A percentile compares a stretch with the other conserved stretches of the same genome.
Evolutionary conservation across 2,888 invertebrate genomes (phyloP).

Genomic region (Dioctria rufipes): DNA sequence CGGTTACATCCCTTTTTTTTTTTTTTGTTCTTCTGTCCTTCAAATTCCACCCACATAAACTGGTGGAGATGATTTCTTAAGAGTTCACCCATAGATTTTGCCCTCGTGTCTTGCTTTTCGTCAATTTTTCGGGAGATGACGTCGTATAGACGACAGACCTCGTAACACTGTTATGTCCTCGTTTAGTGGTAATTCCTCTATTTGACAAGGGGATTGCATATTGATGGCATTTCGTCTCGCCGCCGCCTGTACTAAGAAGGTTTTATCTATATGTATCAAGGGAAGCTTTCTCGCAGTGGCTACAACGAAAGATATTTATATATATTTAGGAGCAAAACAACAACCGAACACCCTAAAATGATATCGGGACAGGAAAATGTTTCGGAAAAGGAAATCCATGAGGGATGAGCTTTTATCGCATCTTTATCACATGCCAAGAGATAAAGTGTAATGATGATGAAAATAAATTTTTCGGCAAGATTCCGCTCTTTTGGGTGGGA

Average conservation of each 20-base stretch:
- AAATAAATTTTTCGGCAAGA: constrained; percentile 49
- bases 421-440: constrained; percentile 40
- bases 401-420: constrained; percentile 54
- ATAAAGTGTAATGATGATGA: constrained; percentile 49
- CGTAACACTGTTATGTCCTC: constrained; percentile 52
- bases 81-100: constrained; percentile 9
- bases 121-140: constrained; percentile 21
- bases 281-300: constrained; percentile 14
- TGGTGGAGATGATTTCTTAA: constrained; percentile 13
- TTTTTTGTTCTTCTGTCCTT: not conserved
- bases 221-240: constrained; percentile 54
- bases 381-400: constrained; percentile 49
- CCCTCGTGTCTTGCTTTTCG: not conserved
- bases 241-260: constrained; percentile 28
- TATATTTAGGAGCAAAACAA: too few species aligned
- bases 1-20: constrained; percentile 34
- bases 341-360: not conserved
- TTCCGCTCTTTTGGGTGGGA: constrained; percentile 2
- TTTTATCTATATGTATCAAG: constrained; percentile 2
- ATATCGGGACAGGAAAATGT: constrained; percentile 44
- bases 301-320: constrained; percentile 3
- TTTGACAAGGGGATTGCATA: constrained; percentile 53
- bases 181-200: constrained; percentile 54
- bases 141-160: constrained; percentile 46
- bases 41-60: constrained; percentile 28